Percentiles rank a stretch among this genome's conserved stretches.
Evolutionary conservation across 2,113 vertebrate species (phyloP).

Genomic region (Mirza zaza): DNA sequence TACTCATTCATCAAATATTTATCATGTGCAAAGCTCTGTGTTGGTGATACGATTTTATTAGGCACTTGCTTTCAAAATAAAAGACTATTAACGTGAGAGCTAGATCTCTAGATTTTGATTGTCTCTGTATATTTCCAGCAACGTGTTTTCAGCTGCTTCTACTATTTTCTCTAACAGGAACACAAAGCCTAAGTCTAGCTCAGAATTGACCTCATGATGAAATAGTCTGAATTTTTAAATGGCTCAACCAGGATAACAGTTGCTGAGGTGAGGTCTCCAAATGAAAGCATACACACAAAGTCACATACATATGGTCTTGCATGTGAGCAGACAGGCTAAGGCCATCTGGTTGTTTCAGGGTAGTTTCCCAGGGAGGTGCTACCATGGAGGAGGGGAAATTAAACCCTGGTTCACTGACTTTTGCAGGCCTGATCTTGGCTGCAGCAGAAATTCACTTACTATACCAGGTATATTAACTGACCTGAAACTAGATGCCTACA

Average conservation of each 20-base stretch:
- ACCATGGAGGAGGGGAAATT: not conserved
- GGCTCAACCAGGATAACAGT: not conserved
- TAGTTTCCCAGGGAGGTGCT: not conserved
- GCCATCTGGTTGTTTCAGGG: not conserved
- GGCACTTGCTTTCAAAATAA: conserved; percentile 8
- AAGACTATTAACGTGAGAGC: not conserved
- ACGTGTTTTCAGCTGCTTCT: not conserved
- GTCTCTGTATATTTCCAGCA: not conserved
- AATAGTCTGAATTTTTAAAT: not conserved
- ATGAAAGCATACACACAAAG: not conserved
- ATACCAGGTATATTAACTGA: not conserved
- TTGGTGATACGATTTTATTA: not conserved
- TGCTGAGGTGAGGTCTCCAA: not conserved
- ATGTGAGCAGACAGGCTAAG: not conserved
- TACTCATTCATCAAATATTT: conserved; percentile 26
- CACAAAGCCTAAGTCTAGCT: not conserved
- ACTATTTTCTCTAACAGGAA: not conserved
- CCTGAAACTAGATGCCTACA: not conserved
- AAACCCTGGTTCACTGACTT: not conserved
- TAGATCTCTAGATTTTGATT: not conserved
- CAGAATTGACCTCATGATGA: not conserved
- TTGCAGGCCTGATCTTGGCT: not conserved
- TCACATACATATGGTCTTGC: not conserved
- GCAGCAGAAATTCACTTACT: not conserved
- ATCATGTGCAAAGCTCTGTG: conserved; percentile 26